Conservation (phyloP, 2,888 invertebrate genomes). For the Ornithoptera alexandrae region DNA sequence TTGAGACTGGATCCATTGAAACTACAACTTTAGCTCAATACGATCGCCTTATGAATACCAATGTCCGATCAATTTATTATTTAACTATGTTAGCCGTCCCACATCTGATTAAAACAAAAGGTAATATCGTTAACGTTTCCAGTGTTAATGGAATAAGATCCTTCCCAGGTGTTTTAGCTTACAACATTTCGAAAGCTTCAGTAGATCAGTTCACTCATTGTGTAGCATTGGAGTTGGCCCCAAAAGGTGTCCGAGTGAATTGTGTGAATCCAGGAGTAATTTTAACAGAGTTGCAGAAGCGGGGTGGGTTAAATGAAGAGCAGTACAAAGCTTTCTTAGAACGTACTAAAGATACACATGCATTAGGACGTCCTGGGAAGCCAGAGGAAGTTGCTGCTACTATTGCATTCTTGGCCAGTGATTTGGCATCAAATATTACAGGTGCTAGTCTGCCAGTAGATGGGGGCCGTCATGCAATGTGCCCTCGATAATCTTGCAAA, state of each 20-base stretch:
- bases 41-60: slow-evolving; percentile 93
- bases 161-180: slow-evolving; percentile 93
- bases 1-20: slow-evolving; percentile 91
- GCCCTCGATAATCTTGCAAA: slow-evolving; percentile 85
- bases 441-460: slow-evolving; percentile 94
- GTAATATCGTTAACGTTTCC: slow-evolving; percentile 97
- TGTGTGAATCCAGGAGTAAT: slow-evolving; percentile 96
- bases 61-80: slow-evolving; percentile 90
- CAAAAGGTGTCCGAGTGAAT: slow-evolving; percentile 92
- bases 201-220: slow-evolving; percentile 97
- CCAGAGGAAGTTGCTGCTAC: slow-evolving; percentile 92
- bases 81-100: slow-evolving; percentile 94
- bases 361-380: slow-evolving; percentile 91
- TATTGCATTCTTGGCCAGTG: slow-evolving; percentile 95
- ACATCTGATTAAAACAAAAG: slow-evolving; percentile 89
- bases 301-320: slow-evolving; percentile 91
- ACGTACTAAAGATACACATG: slow-evolving; percentile 92
- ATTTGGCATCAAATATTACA: slow-evolving; percentile 93
- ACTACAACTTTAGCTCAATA: slow-evolving; percentile 91
- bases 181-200: slow-evolving; percentile 95
- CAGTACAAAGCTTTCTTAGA: slow-evolving; percentile 92
- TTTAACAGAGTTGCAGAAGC: slow-evolving; percentile 91
- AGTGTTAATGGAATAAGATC: slow-evolving; percentile 95
- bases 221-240: slow-evolving; percentile 91
- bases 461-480: slow-evolving; percentile 96